Evolutionary conservation across 2,797 vertebrate species (phyloP).

Genomic region (Tarsius wallacei): DNA sequence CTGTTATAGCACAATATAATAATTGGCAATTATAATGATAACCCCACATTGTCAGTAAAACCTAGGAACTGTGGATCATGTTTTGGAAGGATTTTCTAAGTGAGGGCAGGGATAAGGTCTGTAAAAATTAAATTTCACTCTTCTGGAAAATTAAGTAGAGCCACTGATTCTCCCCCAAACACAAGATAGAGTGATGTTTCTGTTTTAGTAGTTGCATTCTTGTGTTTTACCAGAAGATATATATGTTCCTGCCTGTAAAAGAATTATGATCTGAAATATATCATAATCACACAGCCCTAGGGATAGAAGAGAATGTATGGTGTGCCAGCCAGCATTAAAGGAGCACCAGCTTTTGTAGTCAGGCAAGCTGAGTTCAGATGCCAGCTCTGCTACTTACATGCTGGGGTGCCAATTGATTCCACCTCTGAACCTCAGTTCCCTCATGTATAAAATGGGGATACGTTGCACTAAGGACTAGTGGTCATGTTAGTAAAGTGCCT

Average conservation of each 20-base stretch:
- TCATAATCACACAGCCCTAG: neutral
- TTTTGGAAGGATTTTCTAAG: slow-evolving; percentile 59
- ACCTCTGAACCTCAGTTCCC: neutral
- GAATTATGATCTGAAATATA: slow-evolving; percentile 3
- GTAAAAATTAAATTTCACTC: slow-evolving; percentile 61
- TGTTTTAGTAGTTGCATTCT: slow-evolving; percentile 41
- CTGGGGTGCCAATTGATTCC: neutral
- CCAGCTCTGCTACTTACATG: neutral
- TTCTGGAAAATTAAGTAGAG: slow-evolving; percentile 59
- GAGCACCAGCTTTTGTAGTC: neutral
- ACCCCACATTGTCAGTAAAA: neutral
- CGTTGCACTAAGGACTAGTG: neutral
- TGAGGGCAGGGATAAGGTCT: neutral
- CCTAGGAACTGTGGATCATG: neutral
- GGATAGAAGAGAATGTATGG: neutral
- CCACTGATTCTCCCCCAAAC: neutral
- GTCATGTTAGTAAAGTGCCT: neutral
- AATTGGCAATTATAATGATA: neutral
- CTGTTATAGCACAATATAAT: neutral
- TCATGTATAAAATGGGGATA: neutral
- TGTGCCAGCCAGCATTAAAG: neutral
- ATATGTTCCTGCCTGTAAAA: neutral
- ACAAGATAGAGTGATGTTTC: slow-evolving; percentile 16
- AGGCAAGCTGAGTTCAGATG: neutral
- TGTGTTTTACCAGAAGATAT: slow-evolving; percentile 22